A percentile compares a stretch with the other conserved stretches of the same genome.
Evolutionary conservation across 2,888 invertebrate genomes (phyloP).

Genomic region (Himalopsyche anomala): DNA sequence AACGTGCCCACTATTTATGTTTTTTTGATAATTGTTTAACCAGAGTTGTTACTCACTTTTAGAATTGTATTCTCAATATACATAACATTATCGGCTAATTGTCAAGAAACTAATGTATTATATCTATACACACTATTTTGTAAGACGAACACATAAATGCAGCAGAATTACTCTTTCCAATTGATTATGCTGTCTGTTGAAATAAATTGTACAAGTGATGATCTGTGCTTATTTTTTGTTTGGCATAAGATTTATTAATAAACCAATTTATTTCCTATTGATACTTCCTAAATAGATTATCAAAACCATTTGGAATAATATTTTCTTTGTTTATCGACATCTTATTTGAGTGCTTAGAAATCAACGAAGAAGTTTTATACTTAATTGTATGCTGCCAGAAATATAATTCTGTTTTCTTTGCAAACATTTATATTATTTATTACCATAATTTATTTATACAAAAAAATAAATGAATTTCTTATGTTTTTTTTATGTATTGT

Average conservation of each 20-base stretch:
- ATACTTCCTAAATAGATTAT: slow-evolving; percentile 1
- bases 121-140: too few relatives aligned
- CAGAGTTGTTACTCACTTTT: too few relatives aligned
- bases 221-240: background rate
- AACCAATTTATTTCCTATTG: slow-evolving; percentile 11
- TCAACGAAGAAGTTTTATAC: background rate
- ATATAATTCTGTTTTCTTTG: background rate
- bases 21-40: too few relatives aligned
- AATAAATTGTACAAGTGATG: background rate
- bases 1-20: too few relatives aligned
- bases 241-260: background rate
- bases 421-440: background rate
- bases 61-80: too few relatives aligned
- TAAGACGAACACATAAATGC: too few relatives aligned
- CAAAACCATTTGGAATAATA: background rate
- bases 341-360: background rate
- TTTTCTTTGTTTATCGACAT: background rate
- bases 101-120: too few relatives aligned
- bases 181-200: too few relatives aligned
- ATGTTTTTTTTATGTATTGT: too few relatives aligned
- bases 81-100: too few relatives aligned
- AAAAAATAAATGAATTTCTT: too few relatives aligned
- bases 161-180: too few relatives aligned
- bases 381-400: background rate
- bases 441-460: background rate